phyloP scores from a whole-genome alignment of 2,888 invertebrate species.

The Didymodactylos carnosus region DNA sequence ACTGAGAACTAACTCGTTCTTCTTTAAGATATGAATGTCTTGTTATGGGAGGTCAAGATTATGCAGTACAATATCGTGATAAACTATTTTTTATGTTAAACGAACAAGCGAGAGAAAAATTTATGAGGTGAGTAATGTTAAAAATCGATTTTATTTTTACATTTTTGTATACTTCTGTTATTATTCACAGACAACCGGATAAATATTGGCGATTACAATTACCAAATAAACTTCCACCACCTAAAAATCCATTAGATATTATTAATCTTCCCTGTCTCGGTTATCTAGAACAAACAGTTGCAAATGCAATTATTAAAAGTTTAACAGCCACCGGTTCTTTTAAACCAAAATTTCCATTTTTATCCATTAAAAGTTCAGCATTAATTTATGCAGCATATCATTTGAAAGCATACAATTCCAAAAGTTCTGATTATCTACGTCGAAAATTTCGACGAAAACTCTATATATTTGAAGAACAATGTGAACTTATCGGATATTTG shows the following conservation, averaged over 20 bases:
- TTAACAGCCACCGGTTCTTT: constrained; percentile 30
- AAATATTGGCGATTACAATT: constrained; percentile 28
- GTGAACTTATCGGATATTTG: constrained; percentile 30
- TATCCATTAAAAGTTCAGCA: constrained; percentile 28
- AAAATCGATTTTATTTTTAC: background rate
- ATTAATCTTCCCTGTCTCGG: constrained; percentile 32
- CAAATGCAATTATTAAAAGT: constrained; percentile 27
- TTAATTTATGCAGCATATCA: constrained; percentile 32
- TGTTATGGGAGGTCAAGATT: constrained; percentile 25
- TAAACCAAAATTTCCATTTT: constrained; percentile 35
- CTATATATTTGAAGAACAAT: constrained; percentile 31
- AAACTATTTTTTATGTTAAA: constrained; percentile 26
- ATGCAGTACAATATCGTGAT: constrained; percentile 28
- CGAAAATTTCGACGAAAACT: constrained; percentile 33
- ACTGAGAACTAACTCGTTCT: background rate
- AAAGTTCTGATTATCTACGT: constrained; percentile 31
- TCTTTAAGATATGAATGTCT: constrained; percentile 27
- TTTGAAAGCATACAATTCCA: constrained; percentile 34
- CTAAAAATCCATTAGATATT: constrained; percentile 23
- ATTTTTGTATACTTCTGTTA: constrained; percentile 19
- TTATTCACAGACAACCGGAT: constrained; percentile 22
- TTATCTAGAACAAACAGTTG: constrained; percentile 33
- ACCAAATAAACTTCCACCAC: constrained; percentile 33
- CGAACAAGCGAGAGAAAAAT: constrained; percentile 29
- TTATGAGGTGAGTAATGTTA: constrained; percentile 29